Percentiles rank a stretch among this genome's conserved stretches.
Conservation (phyloP, 2,797 vertebrate genomes). For the Paramormyrops hopkinsi region DNA sequence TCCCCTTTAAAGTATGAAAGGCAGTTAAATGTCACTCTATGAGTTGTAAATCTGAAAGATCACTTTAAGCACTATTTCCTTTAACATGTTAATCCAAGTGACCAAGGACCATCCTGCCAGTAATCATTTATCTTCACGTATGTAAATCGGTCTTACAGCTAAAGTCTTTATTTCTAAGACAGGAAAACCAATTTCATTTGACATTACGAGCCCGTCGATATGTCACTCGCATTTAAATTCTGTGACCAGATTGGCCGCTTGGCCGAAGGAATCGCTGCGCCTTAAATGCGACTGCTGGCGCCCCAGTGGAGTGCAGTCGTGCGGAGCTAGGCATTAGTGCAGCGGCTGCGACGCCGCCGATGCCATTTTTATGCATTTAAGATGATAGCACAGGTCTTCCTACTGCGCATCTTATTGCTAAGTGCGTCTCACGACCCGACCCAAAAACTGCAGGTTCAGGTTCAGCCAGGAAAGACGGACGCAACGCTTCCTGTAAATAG, state of each 20-base stretch:
- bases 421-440: not conserved
- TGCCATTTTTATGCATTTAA: not conserved
- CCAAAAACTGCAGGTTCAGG: not conserved
- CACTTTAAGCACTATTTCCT: not conserved
- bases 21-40: not conserved
- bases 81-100: not conserved
- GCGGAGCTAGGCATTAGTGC: not conserved
- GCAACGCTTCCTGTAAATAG: not conserved
- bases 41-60: not conserved
- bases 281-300: not conserved
- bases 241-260: not conserved
- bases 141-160: not conserved
- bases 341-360: not conserved
- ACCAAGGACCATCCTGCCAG: not conserved
- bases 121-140: not conserved
- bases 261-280: not conserved
- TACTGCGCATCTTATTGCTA: not conserved
- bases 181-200: not conserved
- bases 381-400: not conserved
- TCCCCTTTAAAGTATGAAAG: not conserved
- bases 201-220: not conserved
- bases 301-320: not conserved
- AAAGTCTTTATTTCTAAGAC: not conserved
- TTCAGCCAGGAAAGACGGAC: not conserved
- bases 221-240: not conserved